phyloP scores from a whole-genome alignment of 2,113 vertebrate species.

The Alligator sinensis region DNA sequence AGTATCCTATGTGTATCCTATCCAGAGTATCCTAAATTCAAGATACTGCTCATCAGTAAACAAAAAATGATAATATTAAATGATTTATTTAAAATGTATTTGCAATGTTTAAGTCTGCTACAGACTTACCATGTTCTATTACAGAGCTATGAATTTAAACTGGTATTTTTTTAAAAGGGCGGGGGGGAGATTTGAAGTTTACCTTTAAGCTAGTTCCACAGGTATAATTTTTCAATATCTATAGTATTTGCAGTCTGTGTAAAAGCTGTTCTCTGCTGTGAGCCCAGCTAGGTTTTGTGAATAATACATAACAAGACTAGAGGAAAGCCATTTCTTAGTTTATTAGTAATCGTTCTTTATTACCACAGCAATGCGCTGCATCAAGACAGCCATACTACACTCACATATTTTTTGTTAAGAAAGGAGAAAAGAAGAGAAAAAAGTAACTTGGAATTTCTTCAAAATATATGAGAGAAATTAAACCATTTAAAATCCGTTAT shows the following conservation, averaged over 20 bases:
- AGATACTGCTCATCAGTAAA: background rate
- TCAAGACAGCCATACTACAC: background rate
- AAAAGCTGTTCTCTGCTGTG: background rate
- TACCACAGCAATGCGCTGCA: constrained; percentile 14
- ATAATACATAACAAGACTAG: background rate
- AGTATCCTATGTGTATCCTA: too few species aligned
- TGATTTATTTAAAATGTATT: background rate
- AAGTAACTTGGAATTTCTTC: background rate
- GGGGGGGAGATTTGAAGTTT: background rate
- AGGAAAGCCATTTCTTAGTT: constrained; percentile 41
- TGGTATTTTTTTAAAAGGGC: accelerated
- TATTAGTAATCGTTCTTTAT: constrained; percentile 46
- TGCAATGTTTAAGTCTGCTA: background rate
- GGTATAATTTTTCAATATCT: background rate
- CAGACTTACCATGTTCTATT: background rate
- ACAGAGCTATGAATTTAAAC: background rate
- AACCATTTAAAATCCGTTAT: constrained; percentile 39
- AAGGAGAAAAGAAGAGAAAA: constrained; percentile 16
- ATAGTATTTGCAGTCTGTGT: background rate
- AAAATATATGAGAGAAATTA: constrained; percentile 36
- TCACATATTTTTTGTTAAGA: background rate
- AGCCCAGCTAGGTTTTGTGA: background rate
- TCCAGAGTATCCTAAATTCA: accelerated
- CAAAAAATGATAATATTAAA: background rate
- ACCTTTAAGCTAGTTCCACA: background rate